phyloP scores from a whole-genome alignment of 2,797 vertebrate species.

The Anolis apletophallus region DNA sequence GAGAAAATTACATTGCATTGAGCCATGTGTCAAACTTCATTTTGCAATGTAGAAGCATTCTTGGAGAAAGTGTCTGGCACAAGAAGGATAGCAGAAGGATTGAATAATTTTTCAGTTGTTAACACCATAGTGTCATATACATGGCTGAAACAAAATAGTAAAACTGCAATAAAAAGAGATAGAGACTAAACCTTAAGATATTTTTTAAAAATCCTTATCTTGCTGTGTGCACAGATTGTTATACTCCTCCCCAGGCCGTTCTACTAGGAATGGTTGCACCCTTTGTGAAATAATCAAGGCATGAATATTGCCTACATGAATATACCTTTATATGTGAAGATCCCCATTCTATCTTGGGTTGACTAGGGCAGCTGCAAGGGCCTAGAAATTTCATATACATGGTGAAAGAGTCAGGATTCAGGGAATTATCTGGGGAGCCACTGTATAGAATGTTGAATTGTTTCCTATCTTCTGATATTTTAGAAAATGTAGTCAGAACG shows the following conservation, averaged over 20 bases:
- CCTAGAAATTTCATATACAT: not conserved
- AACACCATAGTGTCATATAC: not conserved
- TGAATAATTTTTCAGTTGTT: not conserved
- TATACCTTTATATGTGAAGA: not conserved
- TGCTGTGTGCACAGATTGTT: not conserved
- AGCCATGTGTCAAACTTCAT: too few relatives aligned
- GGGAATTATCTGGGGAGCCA: not conserved
- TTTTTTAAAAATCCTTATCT: not conserved
- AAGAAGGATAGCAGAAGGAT: too few relatives aligned
- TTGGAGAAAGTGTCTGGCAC: too few relatives aligned
- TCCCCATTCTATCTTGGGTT: not conserved
- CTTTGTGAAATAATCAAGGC: not conserved
- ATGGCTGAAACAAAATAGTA: not conserved
- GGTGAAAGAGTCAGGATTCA: not conserved
- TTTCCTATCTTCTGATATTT: not conserved
- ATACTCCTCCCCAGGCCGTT: not conserved
- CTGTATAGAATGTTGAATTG: not conserved
- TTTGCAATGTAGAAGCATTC: too few relatives aligned
- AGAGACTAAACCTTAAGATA: not conserved
- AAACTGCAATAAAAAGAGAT: not conserved
- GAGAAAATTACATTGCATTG: too few relatives aligned
- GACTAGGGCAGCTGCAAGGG: not conserved
- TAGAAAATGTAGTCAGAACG: not conserved
- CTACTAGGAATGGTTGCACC: not conserved
- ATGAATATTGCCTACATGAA: not conserved